Evolutionary conservation across 1,140 invertebrate genomes (phyloP), one percentile per base, ranked within the genome.

Genomic region (Choristoneura fumiferana): DNA sequence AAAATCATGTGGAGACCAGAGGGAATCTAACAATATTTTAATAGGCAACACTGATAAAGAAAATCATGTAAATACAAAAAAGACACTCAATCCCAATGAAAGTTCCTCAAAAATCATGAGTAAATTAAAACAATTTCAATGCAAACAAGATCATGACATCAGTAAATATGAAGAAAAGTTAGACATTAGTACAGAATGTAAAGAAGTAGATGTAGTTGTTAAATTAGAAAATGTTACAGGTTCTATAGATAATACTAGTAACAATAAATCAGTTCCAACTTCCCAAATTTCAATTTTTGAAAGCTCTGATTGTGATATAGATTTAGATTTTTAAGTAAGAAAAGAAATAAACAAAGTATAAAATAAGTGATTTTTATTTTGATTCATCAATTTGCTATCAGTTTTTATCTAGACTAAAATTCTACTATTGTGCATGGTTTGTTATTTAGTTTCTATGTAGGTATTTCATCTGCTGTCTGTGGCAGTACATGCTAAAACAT

Each of bases 251-350:
- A 58, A 61, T 57, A 37, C 56, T 33, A 62, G 38, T 22, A 14
- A 66, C 60, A 63, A 54, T 53, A 63, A 65, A 69, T 66, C 69
- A 36, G 61, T 66, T 56, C 54, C 64, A 14, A 79, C 63, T 67
- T 86, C 84, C 40, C 84, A 89, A 76, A 76, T 81, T 65, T 89
- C 89, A 45, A 89, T 90, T 53, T 90, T 90, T 78, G 87, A 90
- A 67, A 89, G 69, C 73, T 81, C 78, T 14, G 84, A 89, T 69
- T 89, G 83, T 80, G 80, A 90, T 78, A 81, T 87, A 61, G 86
- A 84, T 73, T 78, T 90, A 60, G 84, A 90, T 70, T 71, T 90
- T 49, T 90, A 71, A 63, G 39, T 8, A 14, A n/a, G n/a, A 18
- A 40, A 40, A 17, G 12, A 40, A n/a, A 45, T 57, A 35, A 49